Base-by-base conservation (phyloP, 2,888 invertebrate species). In the Microdon myrmicae region DNA sequence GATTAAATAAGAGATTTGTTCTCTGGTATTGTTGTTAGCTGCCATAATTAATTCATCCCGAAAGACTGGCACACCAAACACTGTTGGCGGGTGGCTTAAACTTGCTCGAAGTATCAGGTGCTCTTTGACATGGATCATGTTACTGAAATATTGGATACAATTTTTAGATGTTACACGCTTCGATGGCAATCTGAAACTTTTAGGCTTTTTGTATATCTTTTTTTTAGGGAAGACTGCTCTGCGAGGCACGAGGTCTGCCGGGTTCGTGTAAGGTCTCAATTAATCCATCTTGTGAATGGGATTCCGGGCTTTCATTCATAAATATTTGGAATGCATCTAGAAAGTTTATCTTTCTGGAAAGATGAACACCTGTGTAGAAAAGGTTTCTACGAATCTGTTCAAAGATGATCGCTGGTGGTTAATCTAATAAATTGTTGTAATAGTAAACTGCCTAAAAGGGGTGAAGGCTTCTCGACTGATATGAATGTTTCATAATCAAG, bases 1-100 rank as follows among this genome's bases (percentile, higher is more conserved):
- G 61, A 61, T 61, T 61, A 58, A 64, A 17, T 53, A 26, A 32
- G 37, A 47, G 51, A 58, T 58, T 64, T 64, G 51, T 51, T 55
- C 31, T 49, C 32, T 5, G 10, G 8, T 10, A 10, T 26, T 13
- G 35, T 19, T n/a, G n/a, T n/a, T n/a, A n/a, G 34, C n/a, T 17
- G 10, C 29, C 20, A 17, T 29, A 39, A 44, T 44, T 44, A 26
- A 44, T 44, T 32, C 31, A 23, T 31, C 10, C 16, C 8, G 12
- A 10, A 9, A 2, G 8, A 16, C 3, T 28, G 28, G 39, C 2
- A 9, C 10, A 10, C n/a, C 19, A 2, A 16, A 6, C 32, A 26
- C 17, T 49, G 39, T 29, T 56, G 56, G 23, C 38, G 37, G 37
- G 16, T 44, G 23, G n/a, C 5, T 32, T 17, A 7, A 9, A 8